Evolutionary conservation across 2,888 invertebrate species (phyloP), one percentile per base, ranked within the genome.

Genomic region (Pseudeuparius sepicola): DNA sequence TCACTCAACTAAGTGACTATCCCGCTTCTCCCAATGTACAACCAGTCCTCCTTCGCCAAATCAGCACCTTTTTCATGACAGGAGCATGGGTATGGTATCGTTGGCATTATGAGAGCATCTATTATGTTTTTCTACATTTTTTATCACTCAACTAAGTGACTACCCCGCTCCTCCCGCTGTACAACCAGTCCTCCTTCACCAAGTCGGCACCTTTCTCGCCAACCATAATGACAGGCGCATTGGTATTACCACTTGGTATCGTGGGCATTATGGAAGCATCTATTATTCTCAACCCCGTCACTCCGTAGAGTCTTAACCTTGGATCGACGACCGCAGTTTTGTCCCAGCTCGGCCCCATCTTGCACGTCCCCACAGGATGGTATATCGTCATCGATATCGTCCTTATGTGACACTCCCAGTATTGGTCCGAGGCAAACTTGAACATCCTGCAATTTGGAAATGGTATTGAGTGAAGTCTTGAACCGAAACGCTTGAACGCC

Each of bases 191-290:
- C 59, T 80, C 75, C 60, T 88, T 88, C 37, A 88, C 76, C 52
- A 88, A 65, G 64, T 88, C 89, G 0, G 88, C 73, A 4, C 86
- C 88, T 56, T 88, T 89, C 54, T 90, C 89, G 1, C 77, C 89
- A 16, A 89, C 84, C 89, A 89, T 89, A 31, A 89, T 85, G n/a
- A 80, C 78, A 0, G 89, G 87, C 1, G 89, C 90, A 58, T 89
- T 88, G 1, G 89, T 89, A 54, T 90, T 89, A 4, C 89, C 89
- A 52, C 87, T 86, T 15, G 78, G 79, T 47, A 89, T 85, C 2
- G 81, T 81, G 1, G 89, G 89, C 86, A 89, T 89, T 46, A 89
- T 77, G 50, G 85, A 84, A 16, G 86, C 87, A 54, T 89, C 89
- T 46, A 88, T 78, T 11, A 89, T 85, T 42, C 89, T 67, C 14